Base-by-base conservation (phyloP, 1,140 invertebrate genomes). In the Plectrocnemia conspersa region DNA sequence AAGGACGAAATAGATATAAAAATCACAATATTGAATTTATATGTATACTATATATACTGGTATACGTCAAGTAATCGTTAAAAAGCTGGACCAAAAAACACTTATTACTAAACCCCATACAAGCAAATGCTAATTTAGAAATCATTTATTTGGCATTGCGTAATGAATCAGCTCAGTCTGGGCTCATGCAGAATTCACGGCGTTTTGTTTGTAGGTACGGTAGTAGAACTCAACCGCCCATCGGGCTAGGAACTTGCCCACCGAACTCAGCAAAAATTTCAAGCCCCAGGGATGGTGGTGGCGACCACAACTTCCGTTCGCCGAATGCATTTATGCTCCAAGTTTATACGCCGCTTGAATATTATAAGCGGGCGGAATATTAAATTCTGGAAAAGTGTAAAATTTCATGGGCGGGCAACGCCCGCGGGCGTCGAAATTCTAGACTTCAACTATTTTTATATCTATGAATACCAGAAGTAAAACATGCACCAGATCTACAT, bases 101-200 rank as follows among this genome's bases (percentile, higher is more conserved):
- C n/a, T n/a, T n/a, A n/a, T n/a, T n/a, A n/a, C n/a, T n/a, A n/a
- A n/a, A n/a, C n/a, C n/a, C n/a, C n/a, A n/a, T n/a, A n/a, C n/a
- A n/a, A n/a, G n/a, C n/a, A n/a, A n/a, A n/a, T n/a, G n/a, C n/a
- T n/a, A n/a, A n/a, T n/a, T n/a, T n/a, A n/a, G n/a, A n/a, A n/a
- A n/a, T n/a, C n/a, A n/a, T n/a, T n/a, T n/a, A n/a, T n/a, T n/a
- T n/a, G n/a, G n/a, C n/a, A n/a, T n/a, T n/a, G n/a, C n/a, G n/a
- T n/a, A n/a, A n/a, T n/a, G n/a, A n/a, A n/a, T n/a, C n/a, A n/a
- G 27, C 7, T 19, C 42, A 44, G 16, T n/a, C 44, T 21, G 41
- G 35, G 3, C 58, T 52, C 44, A 52, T 59, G 52, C 42, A 55
- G 52, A 47, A 55, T 59, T 56, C 52, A 59, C 56, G 42, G 56